Evolutionary conservation across 2,113 vertebrate species (phyloP), one percentile per base, ranked within the genome.

Genomic region (Cephalopholis sonnerati): DNA sequence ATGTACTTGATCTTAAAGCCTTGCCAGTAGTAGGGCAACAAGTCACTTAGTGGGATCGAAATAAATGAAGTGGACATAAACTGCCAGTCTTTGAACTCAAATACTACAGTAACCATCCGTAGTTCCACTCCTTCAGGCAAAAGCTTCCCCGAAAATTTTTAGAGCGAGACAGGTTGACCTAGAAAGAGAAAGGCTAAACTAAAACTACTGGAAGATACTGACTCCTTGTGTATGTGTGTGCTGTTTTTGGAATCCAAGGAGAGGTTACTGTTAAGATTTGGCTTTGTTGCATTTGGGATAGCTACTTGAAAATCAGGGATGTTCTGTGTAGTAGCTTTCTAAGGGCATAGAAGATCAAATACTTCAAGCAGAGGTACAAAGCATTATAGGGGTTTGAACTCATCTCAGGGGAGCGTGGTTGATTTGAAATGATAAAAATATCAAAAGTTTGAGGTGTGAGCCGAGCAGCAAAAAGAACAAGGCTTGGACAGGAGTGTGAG

Each of bases 291-390:
- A 77, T 86, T 78, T 39, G 82, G 63, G 62, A 78, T 55, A 29
- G 58, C 84, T 90, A 81, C 84, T 87, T 89, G 86, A 89, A 89
- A 91, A 88, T 83, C 82, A 54, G 63, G 32, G 51, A 63, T 73
- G 46, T 70, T 78, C 72, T 58, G 8, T 67, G 82, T 57, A 69
- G 80, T 29, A 78, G 53, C 24, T 92, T 92, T 92, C 93, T 90
- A 80, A 94, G 90, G 84, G 93, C 93, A 93, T 93, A 87, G 83
- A 76, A 95, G 89, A 95, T 95, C 93, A 95, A 92, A 94, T 88
- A 81, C 87, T 88, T 91, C 54, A 61, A 82, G 84, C 75, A 81
- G 59, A 88, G 82, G 87, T 83, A 93, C 91, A 93, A 89, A 91
- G 89, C 83, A 84, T 77, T 65, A 39, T 75, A 62, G 69, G 82